phyloP scores from a whole-genome alignment of 1,140 invertebrate genomes.

The Panagrolaimus sp. region DNA sequence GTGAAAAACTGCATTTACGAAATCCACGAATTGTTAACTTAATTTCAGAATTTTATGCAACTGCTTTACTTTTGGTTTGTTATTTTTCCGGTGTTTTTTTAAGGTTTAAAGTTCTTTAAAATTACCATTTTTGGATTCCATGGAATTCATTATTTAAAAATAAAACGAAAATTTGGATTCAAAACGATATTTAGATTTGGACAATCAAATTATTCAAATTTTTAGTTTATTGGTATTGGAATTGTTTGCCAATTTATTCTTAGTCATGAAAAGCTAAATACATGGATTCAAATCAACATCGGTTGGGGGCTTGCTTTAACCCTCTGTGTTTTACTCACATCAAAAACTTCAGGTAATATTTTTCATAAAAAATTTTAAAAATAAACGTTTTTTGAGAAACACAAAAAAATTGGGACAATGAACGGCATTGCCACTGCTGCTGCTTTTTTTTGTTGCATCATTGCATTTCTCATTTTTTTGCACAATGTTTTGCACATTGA shows the following conservation, averaged over 20 bases:
- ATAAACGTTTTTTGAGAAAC: no score
- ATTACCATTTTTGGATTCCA: background rate
- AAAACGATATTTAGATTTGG: no score
- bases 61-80: conserved; percentile 38
- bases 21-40: conserved; percentile 32
- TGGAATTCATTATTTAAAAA: no score
- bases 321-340: conserved; percentile 44
- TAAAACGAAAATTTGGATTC: no score
- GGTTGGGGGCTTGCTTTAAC: conserved; percentile 37
- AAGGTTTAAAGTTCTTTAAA: background rate
- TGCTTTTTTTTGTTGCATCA: background rate
- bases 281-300: conserved; percentile 32
- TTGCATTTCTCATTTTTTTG: no score
- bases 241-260: conserved; percentile 39
- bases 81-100: background rate
- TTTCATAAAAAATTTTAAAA: no score
- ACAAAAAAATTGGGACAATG: no score
- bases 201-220: no score
- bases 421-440: background rate
- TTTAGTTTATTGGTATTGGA: conserved; percentile 44
- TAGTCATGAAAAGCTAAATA: conserved; percentile 34
- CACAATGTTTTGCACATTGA: no score
- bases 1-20: conserved; percentile 20
- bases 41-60: conserved; percentile 40
- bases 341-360: conserved; percentile 43